phyloP scores from a whole-genome alignment of 2,797 vertebrate genomes.

The Sebastes goodei region DNA sequence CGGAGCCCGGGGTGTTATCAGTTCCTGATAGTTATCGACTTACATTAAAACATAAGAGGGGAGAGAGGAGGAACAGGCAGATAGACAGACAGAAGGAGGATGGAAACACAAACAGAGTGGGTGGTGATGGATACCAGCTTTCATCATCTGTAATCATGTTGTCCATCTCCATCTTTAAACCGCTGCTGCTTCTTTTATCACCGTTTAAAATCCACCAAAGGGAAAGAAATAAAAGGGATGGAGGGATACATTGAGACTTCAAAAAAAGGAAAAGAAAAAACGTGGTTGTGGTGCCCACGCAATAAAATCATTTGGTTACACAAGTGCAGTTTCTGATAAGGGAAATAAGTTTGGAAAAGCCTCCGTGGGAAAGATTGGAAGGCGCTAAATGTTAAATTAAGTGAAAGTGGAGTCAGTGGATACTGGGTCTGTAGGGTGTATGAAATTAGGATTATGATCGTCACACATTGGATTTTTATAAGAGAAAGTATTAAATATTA shows the following conservation, averaged over 20 bases:
- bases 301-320: slow-evolving; percentile 64
- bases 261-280: slow-evolving; percentile 6
- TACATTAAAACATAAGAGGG: slow-evolving; percentile 75
- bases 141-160: slow-evolving; percentile 75
- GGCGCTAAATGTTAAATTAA: slow-evolving; percentile 54
- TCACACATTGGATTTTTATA: slow-evolving; percentile 38
- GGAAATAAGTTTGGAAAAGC: slow-evolving; percentile 53
- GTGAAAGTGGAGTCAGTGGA: slow-evolving; percentile 43
- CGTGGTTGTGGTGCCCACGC: slow-evolving; percentile 27
- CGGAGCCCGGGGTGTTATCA: slow-evolving; percentile 66
- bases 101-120: slow-evolving; percentile 69
- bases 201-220: slow-evolving; percentile 61
- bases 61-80: slow-evolving; percentile 33
- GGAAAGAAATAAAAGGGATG: slow-evolving; percentile 43
- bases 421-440: slow-evolving; percentile 32
- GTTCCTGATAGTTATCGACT: slow-evolving; percentile 74
- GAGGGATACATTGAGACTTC: slow-evolving; percentile 35
- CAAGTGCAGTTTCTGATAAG: slow-evolving; percentile 59
- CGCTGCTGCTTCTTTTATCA: slow-evolving; percentile 61
- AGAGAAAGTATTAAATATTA: slow-evolving; percentile 43
- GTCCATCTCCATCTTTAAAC: slow-evolving; percentile 74
- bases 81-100: slow-evolving; percentile 52
- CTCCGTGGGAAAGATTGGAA: slow-evolving; percentile 40
- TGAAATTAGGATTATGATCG: slow-evolving; percentile 53
- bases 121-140: slow-evolving; percentile 72